phyloP scores from a whole-genome alignment of 2,888 invertebrate genomes.

The Galeopsomyia nigrocyanea region DNA sequence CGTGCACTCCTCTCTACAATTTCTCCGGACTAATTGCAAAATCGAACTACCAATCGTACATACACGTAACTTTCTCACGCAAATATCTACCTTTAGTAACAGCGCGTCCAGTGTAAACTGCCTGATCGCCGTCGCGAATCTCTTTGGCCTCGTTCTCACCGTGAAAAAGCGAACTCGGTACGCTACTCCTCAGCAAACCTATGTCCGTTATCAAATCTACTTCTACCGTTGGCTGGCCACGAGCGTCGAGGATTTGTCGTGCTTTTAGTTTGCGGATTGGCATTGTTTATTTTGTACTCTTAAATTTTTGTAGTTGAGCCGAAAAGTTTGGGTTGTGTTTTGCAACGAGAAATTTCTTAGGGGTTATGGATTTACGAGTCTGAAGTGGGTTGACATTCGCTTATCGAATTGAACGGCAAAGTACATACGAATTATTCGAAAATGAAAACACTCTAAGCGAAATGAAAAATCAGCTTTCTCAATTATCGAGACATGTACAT shows the following conservation, averaged over 20 bases:
- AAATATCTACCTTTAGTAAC: conserved; percentile 53
- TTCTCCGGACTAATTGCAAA: too few species aligned
- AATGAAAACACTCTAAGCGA: too few species aligned
- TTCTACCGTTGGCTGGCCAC: conserved; percentile 79
- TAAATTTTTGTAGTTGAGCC: background rate
- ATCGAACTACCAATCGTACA: background rate
- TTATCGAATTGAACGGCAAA: too few species aligned
- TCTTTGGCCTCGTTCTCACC: conserved; percentile 58
- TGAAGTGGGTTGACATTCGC: too few species aligned
- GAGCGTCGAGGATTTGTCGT: conserved; percentile 78
- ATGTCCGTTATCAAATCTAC: conserved; percentile 64
- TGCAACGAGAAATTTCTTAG: background rate
- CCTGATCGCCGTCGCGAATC: conserved; percentile 59
- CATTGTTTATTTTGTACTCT: conserved; percentile 63
- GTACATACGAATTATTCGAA: too few species aligned
- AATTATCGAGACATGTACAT: too few species aligned
- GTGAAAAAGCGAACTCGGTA: conserved; percentile 54
- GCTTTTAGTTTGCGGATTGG: conserved; percentile 74
- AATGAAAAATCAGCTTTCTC: too few species aligned
- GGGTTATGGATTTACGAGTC: background rate
- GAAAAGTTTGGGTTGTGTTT: conserved; percentile 7
- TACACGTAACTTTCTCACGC: too few species aligned
- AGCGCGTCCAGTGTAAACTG: conserved; percentile 57
- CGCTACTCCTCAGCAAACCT: conserved; percentile 61
- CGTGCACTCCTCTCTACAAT: too few species aligned